A percentile compares a stretch with the other conserved stretches of the same genome.
Evolutionary conservation across 2,888 invertebrate species (phyloP).

Genomic region (Heteromyza rotundicornis): DNA sequence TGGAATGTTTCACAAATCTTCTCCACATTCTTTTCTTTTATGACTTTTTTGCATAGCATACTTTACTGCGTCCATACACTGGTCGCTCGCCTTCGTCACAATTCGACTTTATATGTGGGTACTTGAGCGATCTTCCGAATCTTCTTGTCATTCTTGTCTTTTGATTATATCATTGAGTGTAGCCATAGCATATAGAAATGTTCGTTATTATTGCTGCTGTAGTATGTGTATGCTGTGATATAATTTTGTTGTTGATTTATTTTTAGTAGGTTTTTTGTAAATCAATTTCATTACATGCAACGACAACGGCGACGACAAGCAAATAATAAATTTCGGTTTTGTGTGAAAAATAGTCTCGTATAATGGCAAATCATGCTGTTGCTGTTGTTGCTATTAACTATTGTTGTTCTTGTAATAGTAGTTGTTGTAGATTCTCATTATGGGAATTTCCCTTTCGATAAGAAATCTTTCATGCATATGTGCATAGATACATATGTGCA

Average conservation of each 20-base stretch:
- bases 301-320: background rate
- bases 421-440: too few species aligned
- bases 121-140: background rate
- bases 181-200: too few species aligned
- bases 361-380: too few species aligned
- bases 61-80: constrained; percentile 1
- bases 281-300: constrained; percentile 1
- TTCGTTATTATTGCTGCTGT: background rate
- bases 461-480: too few species aligned
- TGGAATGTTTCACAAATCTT: too few species aligned
- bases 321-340: background rate
- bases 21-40: too few species aligned
- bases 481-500: too few species aligned
- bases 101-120: background rate
- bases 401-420: too few species aligned
- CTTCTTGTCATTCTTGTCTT: background rate
- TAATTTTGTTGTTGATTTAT: background rate
- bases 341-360: too few species aligned
- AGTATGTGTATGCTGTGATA: background rate
- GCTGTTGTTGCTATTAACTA: too few species aligned
- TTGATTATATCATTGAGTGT: background rate
- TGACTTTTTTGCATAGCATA: constrained; percentile 11
- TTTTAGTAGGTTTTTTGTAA: background rate
- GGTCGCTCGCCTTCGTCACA: background rate
- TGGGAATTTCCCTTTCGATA: too few species aligned